These are phyloP conservation scores for Crambe crambe DNA, from an alignment of 37 sponge, comb jelly and placozoan genomes.

Conservation along the genomic window DNA sequence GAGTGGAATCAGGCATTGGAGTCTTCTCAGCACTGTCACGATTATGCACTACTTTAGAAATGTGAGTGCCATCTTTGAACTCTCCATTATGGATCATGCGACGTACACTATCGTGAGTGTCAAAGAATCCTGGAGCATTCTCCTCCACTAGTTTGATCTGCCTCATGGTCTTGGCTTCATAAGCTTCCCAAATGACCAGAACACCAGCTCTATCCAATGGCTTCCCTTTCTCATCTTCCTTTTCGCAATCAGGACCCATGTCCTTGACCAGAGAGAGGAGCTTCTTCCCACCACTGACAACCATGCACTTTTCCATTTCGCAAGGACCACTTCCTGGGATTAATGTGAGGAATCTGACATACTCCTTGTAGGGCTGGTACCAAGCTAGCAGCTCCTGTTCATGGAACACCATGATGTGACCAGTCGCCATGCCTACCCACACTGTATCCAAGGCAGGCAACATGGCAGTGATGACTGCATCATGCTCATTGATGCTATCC, in stretches of 20 bases:
- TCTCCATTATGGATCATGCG: constrained; percentile 26
- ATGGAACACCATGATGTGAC: constrained; percentile 78
- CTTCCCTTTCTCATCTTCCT: too few relatives aligned
- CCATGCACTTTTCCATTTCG: too few relatives aligned
- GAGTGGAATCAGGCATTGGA: neutral
- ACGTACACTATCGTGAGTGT: constrained; percentile 32
- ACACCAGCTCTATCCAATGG: too few relatives aligned
- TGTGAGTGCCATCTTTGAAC: constrained; percentile 47
- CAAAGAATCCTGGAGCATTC: constrained; percentile 27
- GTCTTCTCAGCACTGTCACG: constrained; percentile 1
- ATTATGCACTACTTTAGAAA: neutral
- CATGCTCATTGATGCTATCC: too few relatives aligned
- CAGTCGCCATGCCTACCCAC: too few relatives aligned
- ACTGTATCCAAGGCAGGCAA: too few relatives aligned
- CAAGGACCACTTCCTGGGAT: constrained; percentile 55
- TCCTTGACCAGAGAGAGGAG: constrained; percentile 29
- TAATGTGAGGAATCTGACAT: constrained; percentile 58
- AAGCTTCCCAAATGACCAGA: too few relatives aligned
- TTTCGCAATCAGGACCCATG: constrained; percentile 8
- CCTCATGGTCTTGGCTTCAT: too few relatives aligned
- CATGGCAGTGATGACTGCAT: too few relatives aligned
- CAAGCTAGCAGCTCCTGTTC: constrained; percentile 51
- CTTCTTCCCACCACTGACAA: constrained; percentile 71
- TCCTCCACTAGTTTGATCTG: too few relatives aligned
- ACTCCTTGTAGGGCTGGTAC: too few relatives aligned